These are phyloP conservation scores for Channa maculata DNA, from an alignment of 2,113 vertebrate species.

Conservation along the genomic window DNA sequence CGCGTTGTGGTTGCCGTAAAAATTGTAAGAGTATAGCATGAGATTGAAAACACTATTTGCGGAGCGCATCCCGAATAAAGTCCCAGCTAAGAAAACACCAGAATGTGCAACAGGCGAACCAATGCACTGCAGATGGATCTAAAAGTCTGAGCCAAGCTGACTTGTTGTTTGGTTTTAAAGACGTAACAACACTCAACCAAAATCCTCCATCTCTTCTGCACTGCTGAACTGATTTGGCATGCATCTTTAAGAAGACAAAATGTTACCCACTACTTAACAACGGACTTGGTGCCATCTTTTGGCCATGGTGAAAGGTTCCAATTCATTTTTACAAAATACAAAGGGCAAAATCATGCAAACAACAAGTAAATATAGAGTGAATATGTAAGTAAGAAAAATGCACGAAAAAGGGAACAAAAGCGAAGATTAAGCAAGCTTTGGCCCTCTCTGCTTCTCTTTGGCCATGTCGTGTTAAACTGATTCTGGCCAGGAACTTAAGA, in stretches of 20 bases:
- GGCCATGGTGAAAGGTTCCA: too few relatives aligned
- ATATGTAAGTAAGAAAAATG: too few relatives aligned
- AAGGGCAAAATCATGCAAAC: too few relatives aligned
- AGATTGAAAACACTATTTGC: constrained; percentile 55
- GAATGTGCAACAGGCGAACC: constrained; percentile 3
- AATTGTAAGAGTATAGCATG: constrained; percentile 31
- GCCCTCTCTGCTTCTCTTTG: not conserved
- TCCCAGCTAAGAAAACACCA: constrained; percentile 52
- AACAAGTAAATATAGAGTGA: too few relatives aligned
- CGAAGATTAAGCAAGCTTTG: too few relatives aligned
- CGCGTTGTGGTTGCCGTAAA: constrained; percentile 36
- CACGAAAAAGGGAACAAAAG: too few relatives aligned
- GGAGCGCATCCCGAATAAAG: constrained; percentile 47
- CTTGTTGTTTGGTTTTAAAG: constrained; percentile 17
- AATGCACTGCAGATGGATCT: constrained; percentile 11
- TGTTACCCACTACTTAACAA: not conserved
- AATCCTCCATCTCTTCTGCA: constrained; percentile 6
- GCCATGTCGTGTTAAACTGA: too few relatives aligned
- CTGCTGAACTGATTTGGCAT: not conserved
- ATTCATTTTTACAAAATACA: too few relatives aligned
- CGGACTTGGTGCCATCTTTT: too few relatives aligned
- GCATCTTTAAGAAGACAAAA: not conserved
- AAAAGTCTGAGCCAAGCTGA: constrained; percentile 11
- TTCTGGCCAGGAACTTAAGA: constrained; percentile 13
- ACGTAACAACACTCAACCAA: not conserved